Base-by-base conservation (phyloP, 2,888 invertebrate genomes). In the Pammene aurita region DNA sequence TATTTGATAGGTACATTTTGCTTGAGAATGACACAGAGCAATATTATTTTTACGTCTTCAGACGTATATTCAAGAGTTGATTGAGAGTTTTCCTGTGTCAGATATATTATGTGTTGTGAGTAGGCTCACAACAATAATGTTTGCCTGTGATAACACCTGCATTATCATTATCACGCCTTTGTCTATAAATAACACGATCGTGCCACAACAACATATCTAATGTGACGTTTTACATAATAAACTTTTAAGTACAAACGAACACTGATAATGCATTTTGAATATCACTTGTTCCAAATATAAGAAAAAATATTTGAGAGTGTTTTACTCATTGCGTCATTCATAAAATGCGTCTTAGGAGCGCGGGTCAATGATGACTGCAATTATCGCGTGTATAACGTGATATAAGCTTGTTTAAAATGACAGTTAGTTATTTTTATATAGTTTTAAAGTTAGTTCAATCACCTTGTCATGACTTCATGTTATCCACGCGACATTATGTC, bases 91-190 rank as follows among this genome's bases (percentile, higher is more conserved):
- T 10, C 34, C 57, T 35, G 55, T 48, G 50, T 56, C 44, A 63
- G n/a, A 26, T 52, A 41, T 44, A 48, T 5, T 42, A 57, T 26
- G 62, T 56, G 62, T 63, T 50, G 63, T 63, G 35, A 50, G 13
- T 38, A 34, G n/a, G 55, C 58, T 69, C 41, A 63, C 55, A 60
- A 64, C 60, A 83, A 84, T 84, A 84, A 86, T 88, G 86, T 88
- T 84, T 84, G 83, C 82, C 78, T 78, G 75, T 82, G 89, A 89
- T 89, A 89, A 88, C 80, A 74, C 78, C 73, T 78, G 77, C 76
- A 78, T 85, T 89, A 89, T 89, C 76, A 78, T 85, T 89, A 89
- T 89, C 90, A 84, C 80, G 77, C 78, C 81, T 78, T 74, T 70
- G 74, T 77, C 84, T 87, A 86, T 86, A 83, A 83, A 87, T 86